These are phyloP conservation scores for Tetragonula carbonaria DNA, from an alignment of 2,888 invertebrate genomes.

Conservation along the genomic window DNA sequence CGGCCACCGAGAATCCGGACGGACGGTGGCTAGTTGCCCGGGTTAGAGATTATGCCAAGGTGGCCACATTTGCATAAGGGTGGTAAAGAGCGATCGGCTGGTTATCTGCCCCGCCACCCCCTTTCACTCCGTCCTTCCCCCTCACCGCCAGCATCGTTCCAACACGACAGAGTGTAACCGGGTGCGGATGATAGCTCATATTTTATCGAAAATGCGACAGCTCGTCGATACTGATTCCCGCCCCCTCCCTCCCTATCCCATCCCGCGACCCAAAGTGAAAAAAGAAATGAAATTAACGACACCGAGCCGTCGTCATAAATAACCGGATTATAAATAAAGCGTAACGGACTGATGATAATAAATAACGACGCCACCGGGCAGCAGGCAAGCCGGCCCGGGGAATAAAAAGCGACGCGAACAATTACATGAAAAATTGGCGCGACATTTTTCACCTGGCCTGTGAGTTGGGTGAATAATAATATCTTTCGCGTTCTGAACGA, in stretches of 20 bases:
- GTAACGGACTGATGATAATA: conserved; percentile 31
- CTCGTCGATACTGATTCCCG: conserved; percentile 37
- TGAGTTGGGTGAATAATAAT: neutral
- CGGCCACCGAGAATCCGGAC: neutral
- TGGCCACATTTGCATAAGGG: neutral
- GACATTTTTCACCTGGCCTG: neutral
- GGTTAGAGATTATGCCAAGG: neutral
- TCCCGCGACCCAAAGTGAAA: conserved; percentile 3
- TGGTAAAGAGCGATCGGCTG: conserved; percentile 14
- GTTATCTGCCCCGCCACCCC: neutral
- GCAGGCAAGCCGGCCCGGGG: neutral
- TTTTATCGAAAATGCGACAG: conserved; percentile 48
- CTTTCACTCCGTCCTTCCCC: too few species aligned
- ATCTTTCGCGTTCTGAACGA: neutral
- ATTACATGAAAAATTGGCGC: conserved; percentile 32
- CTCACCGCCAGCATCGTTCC: neutral
- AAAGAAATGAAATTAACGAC: conserved; percentile 40
- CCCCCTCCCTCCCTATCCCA: too few species aligned
- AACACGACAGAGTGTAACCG: conserved; percentile 14
- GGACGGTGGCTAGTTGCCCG: too few species aligned
- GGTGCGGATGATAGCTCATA: conserved; percentile 40
- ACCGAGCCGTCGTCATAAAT: conserved; percentile 37
- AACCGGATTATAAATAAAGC: conserved; percentile 46
- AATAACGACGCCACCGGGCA: conserved; percentile 30
- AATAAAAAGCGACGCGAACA: conserved; percentile 20